These are phyloP conservation scores for Stenurella melanura DNA, from an alignment of 2,888 invertebrate species.

Conservation along the genomic window DNA sequence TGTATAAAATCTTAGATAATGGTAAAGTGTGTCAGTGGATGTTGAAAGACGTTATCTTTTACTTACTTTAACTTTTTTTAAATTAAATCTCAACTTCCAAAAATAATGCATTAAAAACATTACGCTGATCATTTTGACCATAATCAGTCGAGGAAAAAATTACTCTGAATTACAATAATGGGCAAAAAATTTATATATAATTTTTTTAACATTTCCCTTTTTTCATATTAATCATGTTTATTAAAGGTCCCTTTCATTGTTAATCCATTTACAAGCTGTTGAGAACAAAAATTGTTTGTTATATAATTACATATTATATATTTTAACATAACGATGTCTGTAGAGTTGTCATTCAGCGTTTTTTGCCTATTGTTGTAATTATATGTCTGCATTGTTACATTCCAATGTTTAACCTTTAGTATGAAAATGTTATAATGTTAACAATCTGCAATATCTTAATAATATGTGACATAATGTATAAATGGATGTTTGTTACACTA, in stretches of 20 bases:
- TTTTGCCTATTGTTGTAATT: neutral
- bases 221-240: neutral
- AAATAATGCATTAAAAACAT: neutral
- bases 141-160: neutral
- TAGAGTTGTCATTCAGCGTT: neutral
- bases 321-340: neutral
- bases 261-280: too few species aligned
- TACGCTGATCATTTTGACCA: neutral
- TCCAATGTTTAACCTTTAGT: slow-evolving; percentile 27
- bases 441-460: slow-evolving; percentile 31
- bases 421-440: slow-evolving; percentile 12
- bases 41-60: neutral
- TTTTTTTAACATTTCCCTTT: neutral
- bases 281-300: neutral
- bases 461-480: slow-evolving; percentile 44
- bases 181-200: neutral
- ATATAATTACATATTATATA: neutral
- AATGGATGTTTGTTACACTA: slow-evolving; percentile 36
- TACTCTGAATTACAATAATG: neutral
- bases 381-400: slow-evolving; percentile 16
- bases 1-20: slow-evolving; percentile 8
- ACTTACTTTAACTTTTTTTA: neutral
- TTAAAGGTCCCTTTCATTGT: neutral
- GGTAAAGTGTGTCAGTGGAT: slow-evolving; percentile 4
- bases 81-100: neutral